Percentiles rank a stretch among this genome's conserved stretches.
Evolutionary conservation across 2,888 invertebrate genomes (phyloP).

Genomic region (Blera fallax): DNA sequence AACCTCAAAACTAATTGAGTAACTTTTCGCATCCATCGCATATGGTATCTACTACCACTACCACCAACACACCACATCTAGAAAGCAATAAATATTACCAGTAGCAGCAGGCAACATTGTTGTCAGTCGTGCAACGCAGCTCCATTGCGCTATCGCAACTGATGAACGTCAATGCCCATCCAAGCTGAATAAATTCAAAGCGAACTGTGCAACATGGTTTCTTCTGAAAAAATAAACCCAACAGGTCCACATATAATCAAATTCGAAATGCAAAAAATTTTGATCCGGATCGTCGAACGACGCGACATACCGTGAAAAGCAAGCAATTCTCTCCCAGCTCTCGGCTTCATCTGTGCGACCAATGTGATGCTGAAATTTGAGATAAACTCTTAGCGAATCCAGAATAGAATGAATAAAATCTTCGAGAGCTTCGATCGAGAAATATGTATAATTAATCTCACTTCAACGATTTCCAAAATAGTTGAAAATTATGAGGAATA

Average conservation of each 20-base stretch:
- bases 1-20: slow-evolving; percentile 16
- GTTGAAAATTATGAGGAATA: not conserved
- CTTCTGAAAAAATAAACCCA: not conserved
- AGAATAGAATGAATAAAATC: not conserved
- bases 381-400: not conserved
- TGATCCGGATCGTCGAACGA: slow-evolving; percentile 25
- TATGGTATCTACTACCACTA: not conserved
- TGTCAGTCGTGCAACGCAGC: slow-evolving; percentile 1
- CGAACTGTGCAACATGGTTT: slow-evolving; percentile 30
- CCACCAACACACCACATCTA: not conserved
- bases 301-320: slow-evolving; percentile 64
- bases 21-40: not conserved
- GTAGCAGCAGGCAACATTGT: slow-evolving; percentile 34
- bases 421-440: slow-evolving; percentile 1
- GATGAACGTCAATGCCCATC: slow-evolving; percentile 39
- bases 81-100: not conserved
- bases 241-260: not conserved
- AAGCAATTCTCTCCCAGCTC: slow-evolving; percentile 30
- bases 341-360: not conserved
- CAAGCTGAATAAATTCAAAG: slow-evolving; percentile 44
- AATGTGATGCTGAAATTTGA: slow-evolving; percentile 37
- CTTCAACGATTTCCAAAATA: slow-evolving; percentile 40
- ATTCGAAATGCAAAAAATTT: not conserved
- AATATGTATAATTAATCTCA: slow-evolving; percentile 24
- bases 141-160: slow-evolving; percentile 36